Evolutionary conservation across 2,797 vertebrate genomes (phyloP), one percentile per base, ranked within the genome.

Genomic region (Cheirogaleus major): DNA sequence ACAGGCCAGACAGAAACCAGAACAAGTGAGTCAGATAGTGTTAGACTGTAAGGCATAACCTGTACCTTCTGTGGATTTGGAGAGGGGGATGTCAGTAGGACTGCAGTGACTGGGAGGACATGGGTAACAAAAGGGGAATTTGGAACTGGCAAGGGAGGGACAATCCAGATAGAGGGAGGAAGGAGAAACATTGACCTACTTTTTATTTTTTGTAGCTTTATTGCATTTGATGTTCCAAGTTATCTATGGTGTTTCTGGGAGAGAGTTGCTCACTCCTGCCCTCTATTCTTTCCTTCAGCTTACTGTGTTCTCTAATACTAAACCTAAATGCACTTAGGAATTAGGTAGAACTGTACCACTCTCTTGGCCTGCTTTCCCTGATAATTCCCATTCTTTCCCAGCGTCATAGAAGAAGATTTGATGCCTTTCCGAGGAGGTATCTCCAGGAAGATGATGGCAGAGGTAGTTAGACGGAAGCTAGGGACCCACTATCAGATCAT

Each of bases 401-500:
- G 99, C 59, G 99, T 99, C 93, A 98, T 99, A 65, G 99, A 99
- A 93, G 97, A 99, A 76, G 99, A 99, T 96, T 96, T 99, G 95
- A 97, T 89, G 82, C 99, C 99, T 32, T 99, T 99, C 95, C 98
- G 38, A 95, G 98, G 97, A 5, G 99, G 99, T 0, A 99, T 99
- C 98, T 99, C 99, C 38, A 98, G 99, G 96, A 99, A 99, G 25
- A 93, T 99, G 5, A 99, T 99, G 98, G 98, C 98, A 1, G 98
- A 99, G 0, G 99, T 99, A 0, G 95, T 99, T 45, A 98, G 98
- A 52, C 98, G 99, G 85, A 99, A 99, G 61, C 98, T 99, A 0
- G 99, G 99, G 38, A 99, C 99, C 0, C 99, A 99, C 98, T 99
- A 99, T 98, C 99, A 99, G 98, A 98, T 99, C 93, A 98, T 99